Conservation (phyloP, 2,797 vertebrate genomes). For the Gymnothorax reevesii region DNA sequence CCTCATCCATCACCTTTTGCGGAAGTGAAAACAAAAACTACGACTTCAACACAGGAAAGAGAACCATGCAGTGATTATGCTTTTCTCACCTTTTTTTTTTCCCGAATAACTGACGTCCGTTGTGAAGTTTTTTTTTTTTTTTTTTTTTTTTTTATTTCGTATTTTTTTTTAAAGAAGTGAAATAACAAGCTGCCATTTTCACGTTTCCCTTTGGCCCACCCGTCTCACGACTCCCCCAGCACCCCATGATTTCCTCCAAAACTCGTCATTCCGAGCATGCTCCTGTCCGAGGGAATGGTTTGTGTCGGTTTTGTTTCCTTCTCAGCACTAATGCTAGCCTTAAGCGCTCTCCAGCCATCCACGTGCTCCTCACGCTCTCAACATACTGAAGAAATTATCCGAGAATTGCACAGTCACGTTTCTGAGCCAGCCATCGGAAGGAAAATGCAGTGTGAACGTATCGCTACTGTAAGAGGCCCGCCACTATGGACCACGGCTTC, state of each 20-base stretch:
- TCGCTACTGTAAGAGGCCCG: constrained; percentile 61
- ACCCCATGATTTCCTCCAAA: constrained; percentile 51
- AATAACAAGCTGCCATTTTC: constrained; percentile 77
- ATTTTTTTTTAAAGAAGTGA: constrained; percentile 84
- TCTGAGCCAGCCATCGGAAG: constrained; percentile 72
- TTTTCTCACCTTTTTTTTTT: constrained; percentile 61
- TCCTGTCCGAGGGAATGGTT: constrained; percentile 69
- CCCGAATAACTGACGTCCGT: constrained; percentile 70
- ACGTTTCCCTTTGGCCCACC: constrained; percentile 59
- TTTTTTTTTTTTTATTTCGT: constrained; percentile 59
- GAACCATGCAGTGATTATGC: constrained; percentile 58
- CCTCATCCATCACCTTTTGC: constrained; percentile 28
- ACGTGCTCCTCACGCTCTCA: constrained; percentile 66
- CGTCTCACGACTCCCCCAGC: neutral
- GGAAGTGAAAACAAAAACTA: constrained; percentile 40
- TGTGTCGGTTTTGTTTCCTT: constrained; percentile 63
- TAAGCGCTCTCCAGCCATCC: constrained; percentile 74
- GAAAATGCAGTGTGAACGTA: constrained; percentile 59
- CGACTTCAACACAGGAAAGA: constrained; percentile 53
- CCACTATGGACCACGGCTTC: constrained; percentile 60
- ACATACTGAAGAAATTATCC: constrained; percentile 67
- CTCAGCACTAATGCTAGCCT: constrained; percentile 79
- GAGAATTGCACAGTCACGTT: constrained; percentile 77
- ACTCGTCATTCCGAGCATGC: constrained; percentile 69
- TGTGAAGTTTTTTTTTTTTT: constrained; percentile 74